Percentiles rank a stretch among this genome's conserved stretches.
phyloP scores from a whole-genome alignment of 2,797 vertebrate species.

The Ptychobarbus kaznakovi region DNA sequence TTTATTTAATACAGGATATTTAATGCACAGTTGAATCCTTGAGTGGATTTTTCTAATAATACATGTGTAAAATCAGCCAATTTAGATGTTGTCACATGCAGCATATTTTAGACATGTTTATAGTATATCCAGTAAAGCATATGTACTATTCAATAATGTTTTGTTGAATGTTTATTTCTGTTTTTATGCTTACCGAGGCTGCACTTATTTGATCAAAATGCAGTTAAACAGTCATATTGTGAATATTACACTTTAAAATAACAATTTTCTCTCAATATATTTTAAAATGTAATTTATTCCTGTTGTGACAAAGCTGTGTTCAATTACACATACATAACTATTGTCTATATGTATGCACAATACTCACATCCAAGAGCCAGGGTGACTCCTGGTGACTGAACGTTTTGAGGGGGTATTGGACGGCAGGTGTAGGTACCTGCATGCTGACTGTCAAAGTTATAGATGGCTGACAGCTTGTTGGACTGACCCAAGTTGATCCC shows the following conservation, averaged over 20 bases:
- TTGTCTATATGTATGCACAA: neutral
- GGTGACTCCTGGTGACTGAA: slow-evolving; percentile 72
- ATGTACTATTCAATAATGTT: neutral
- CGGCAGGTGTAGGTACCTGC: slow-evolving; percentile 77
- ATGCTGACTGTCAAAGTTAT: slow-evolving; percentile 75
- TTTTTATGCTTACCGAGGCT: neutral
- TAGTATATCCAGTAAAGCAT: neutral
- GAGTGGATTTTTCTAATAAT: neutral
- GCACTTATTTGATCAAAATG: neutral
- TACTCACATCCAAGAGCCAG: slow-evolving; percentile 78
- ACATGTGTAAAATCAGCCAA: neutral
- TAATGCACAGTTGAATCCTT: neutral
- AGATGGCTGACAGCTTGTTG: slow-evolving; percentile 76
- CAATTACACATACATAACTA: neutral
- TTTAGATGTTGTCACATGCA: neutral
- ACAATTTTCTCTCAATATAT: neutral
- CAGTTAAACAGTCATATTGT: neutral
- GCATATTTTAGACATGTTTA: neutral
- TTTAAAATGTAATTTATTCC: neutral
- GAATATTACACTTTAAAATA: neutral
- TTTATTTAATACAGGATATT: neutral
- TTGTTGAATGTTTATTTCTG: neutral
- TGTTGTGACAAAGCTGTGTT: neutral
- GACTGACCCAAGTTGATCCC: slow-evolving; percentile 77
- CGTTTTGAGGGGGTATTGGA: slow-evolving; percentile 78